Evolutionary conservation across 2,888 invertebrate species (phyloP).

Genomic region (Mythimna albipuncta): DNA sequence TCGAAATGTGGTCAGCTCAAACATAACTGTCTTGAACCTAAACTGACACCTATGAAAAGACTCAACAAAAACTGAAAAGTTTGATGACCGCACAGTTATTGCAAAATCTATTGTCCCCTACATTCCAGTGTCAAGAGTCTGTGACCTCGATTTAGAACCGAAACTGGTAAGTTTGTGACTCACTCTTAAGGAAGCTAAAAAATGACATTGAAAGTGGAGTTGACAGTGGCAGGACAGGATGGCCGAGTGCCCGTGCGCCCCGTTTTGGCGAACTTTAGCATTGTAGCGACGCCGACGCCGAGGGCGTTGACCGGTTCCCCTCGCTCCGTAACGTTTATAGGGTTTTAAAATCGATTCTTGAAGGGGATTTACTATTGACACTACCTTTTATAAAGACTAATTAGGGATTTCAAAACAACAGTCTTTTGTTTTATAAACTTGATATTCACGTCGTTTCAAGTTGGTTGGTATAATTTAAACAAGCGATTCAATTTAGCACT

Average conservation of each 20-base stretch:
- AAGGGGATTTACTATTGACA: conserved; percentile 16
- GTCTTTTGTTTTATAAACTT: neutral
- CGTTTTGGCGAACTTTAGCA: conserved; percentile 81
- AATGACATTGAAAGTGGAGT: conserved; percentile 71
- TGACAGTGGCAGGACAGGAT: conserved; percentile 65
- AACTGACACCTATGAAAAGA: neutral
- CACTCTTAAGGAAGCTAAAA: conserved; percentile 65
- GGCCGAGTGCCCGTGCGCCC: conserved; percentile 71
- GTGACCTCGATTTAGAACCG: conserved; percentile 51
- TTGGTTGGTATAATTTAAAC: neutral
- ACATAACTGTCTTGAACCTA: neutral
- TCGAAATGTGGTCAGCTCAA: conserved; percentile 23
- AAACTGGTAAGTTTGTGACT: conserved; percentile 60
- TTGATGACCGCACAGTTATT: conserved; percentile 17
- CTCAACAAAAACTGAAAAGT: conserved; percentile 10
- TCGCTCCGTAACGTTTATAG: conserved; percentile 75
- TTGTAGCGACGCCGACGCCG: conserved; percentile 72
- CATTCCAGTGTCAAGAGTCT: conserved; percentile 41
- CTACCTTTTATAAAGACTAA: conserved; percentile 27
- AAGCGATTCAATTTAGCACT: neutral
- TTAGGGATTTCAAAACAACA: conserved; percentile 11
- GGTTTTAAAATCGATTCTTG: conserved; percentile 87
- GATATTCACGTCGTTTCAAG: neutral
- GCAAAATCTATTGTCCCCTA: conserved; percentile 39
- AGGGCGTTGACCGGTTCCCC: conserved; percentile 85